phyloP scores from a whole-genome alignment of 2,888 invertebrate genomes.

The Pammene fasciana region DNA sequence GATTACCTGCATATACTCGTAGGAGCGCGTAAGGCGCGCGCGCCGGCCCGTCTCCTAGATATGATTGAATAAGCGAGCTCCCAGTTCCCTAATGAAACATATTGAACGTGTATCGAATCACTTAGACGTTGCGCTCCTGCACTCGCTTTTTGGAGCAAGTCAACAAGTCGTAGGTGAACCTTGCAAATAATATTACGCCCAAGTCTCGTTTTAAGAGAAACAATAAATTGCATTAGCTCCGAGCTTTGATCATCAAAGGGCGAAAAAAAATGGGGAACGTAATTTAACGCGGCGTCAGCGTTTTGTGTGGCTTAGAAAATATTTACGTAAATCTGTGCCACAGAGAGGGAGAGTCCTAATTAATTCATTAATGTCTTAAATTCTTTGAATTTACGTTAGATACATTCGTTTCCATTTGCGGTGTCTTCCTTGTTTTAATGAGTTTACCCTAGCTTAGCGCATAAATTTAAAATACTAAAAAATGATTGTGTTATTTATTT shows the following conservation, averaged over 20 bases:
- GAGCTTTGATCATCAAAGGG: slow-evolving; percentile 77
- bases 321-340: slow-evolving; percentile 68
- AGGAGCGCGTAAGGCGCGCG: slow-evolving; percentile 61
- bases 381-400: slow-evolving; percentile 57
- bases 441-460: slow-evolving; percentile 6
- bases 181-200: slow-evolving; percentile 75
- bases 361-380: slow-evolving; percentile 73
- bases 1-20: slow-evolving; percentile 70
- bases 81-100: slow-evolving; percentile 81
- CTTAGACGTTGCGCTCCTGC: slow-evolving; percentile 79
- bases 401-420: slow-evolving; percentile 39
- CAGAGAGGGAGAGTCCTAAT: slow-evolving; percentile 68
- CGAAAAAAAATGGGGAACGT: slow-evolving; percentile 68
- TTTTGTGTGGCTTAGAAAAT: slow-evolving; percentile 71
- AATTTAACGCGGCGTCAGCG: slow-evolving; percentile 72
- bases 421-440: slow-evolving; percentile 15
- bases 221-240: slow-evolving; percentile 80
- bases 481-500: too few species aligned
- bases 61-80: slow-evolving; percentile 81
- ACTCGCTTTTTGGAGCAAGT: slow-evolving; percentile 72
- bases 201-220: slow-evolving; percentile 79
- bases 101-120: slow-evolving; percentile 83
- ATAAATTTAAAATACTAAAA: not conserved
- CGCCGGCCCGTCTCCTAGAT: slow-evolving; percentile 59
- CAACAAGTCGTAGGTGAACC: slow-evolving; percentile 79